Base-by-base conservation (phyloP, 2,113 vertebrate species). In the Cygnus buccinator region DNA sequence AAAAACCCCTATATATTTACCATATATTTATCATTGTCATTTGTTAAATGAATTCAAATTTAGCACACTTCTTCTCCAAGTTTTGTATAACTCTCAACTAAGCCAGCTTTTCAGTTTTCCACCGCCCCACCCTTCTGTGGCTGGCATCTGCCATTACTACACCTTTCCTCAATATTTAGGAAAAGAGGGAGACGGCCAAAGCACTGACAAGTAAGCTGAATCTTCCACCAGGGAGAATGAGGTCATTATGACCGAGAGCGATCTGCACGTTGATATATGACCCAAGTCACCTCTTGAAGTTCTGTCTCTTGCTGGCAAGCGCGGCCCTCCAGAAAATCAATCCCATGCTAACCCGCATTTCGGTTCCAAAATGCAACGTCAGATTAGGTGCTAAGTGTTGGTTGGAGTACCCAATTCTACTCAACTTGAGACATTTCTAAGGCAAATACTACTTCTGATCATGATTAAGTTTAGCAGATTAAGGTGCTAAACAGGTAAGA, bases 231-330 rank as follows among this genome's bases (percentile, higher is more conserved):
- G 20, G 57, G 52, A 91, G 39, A 80, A 88, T 5, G 33, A 96
- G 82, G 73, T 88, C 89, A 71, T 17, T 41, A 72, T 13, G 31
- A 80, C 82, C 19, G 7, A 16, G 44, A 75, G 84, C 95, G 86
- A 95, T 79, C 84, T 90, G 87, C 71, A 48, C 59, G 61, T 52
- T 94, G 93, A 95, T 90, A 61, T 55, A 58, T 57, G 78, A 96
- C 87, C 87, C 83, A 95, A 79, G 50, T 59, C 80, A 89, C 59
- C 87, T 89, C 93, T 41, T 93, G n/a, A 82, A 95, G 74, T 10
- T 93, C 46, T 55, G 44, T 41, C 44, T 62, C 88, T 70, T 48
- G 65, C 46, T 94, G 82, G 75, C 29, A 67, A 74, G 4, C 10
- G 46, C 41, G 20, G 23, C 26, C 57, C 33, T 89, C 57, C 95